phyloP scores from a whole-genome alignment of 1,140 invertebrate species.

The Nomia melanderi region DNA sequence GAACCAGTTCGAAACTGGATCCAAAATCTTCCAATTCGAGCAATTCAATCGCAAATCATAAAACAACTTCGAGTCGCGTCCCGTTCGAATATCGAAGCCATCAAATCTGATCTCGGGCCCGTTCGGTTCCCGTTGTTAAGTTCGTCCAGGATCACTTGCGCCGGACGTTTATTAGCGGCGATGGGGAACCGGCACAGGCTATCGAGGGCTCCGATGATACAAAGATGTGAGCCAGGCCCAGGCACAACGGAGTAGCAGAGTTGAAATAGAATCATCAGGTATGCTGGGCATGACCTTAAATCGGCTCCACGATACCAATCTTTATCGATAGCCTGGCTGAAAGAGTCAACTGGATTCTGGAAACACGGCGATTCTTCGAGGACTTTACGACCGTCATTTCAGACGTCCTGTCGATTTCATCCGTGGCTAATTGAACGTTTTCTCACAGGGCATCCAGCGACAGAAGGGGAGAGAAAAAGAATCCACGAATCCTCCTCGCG shows the following conservation, averaged over 20 bases:
- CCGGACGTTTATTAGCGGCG: slow-evolving; percentile 36
- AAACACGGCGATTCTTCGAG: slow-evolving; percentile 67
- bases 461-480: slow-evolving; percentile 9
- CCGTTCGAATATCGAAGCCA: not conserved
- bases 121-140: not conserved
- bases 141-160: not conserved
- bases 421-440: slow-evolving; percentile 76
- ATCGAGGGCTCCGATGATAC: slow-evolving; percentile 41
- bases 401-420: slow-evolving; percentile 74
- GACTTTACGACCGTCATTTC: slow-evolving; percentile 71
- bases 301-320: slow-evolving; percentile 59
- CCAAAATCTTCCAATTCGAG: too few species aligned
- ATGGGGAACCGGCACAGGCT: slow-evolving; percentile 25
- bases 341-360: slow-evolving; percentile 70
- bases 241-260: slow-evolving; percentile 22
- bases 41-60: not conserved
- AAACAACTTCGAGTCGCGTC: not conserved
- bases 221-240: slow-evolving; percentile 53
- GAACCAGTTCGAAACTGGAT: not conserved
- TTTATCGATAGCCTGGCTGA: slow-evolving; percentile 56
- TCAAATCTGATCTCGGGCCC: not conserved
- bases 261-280: slow-evolving; percentile 63
- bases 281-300: slow-evolving; percentile 62
- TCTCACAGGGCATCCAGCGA: slow-evolving; percentile 70
- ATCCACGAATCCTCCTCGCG: slow-evolving; percentile 15